Conservation (phyloP, 30 jellyfish, hydroid and myxozoan species). For the Turritopsis rubra region DNA sequence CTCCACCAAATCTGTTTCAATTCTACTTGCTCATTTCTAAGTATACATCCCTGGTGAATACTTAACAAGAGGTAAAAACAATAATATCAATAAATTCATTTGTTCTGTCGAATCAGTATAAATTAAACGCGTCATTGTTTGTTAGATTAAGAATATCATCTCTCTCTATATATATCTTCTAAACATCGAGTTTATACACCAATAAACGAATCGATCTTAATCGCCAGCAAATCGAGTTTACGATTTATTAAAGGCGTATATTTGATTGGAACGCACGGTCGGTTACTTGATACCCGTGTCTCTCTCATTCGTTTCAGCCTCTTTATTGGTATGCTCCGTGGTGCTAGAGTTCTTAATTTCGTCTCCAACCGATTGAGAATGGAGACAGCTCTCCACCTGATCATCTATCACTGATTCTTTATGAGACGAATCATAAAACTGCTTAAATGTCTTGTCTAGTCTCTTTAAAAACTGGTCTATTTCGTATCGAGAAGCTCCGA, state of each 20-base stretch:
- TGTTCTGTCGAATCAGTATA: too few relatives aligned
- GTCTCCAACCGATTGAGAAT: neutral
- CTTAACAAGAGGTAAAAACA: too few relatives aligned
- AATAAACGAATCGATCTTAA: too few relatives aligned
- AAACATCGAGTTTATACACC: too few relatives aligned
- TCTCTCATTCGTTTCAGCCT: neutral
- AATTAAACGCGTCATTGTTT: too few relatives aligned
- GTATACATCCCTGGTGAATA: too few relatives aligned
- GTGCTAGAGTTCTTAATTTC: neutral
- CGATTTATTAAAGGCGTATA: neutral
- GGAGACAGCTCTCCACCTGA: neutral
- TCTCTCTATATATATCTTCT: too few relatives aligned
- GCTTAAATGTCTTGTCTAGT: slow-evolving; percentile 50
- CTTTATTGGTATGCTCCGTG: neutral
- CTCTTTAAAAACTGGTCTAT: slow-evolving; percentile 57
- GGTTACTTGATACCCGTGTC: neutral
- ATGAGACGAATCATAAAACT: slow-evolving; percentile 1
- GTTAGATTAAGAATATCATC: too few relatives aligned
- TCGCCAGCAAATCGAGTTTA: too few relatives aligned
- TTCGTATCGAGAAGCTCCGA: slow-evolving; percentile 69
- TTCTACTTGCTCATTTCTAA: too few relatives aligned
- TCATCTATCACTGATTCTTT: neutral
- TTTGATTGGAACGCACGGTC: neutral
- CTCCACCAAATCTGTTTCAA: too few relatives aligned
- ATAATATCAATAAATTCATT: too few relatives aligned